A percentile compares a stretch with the other conserved stretches of the same genome.
Evolutionary conservation across 2,888 invertebrate species (phyloP).

Genomic region (Ichneumon xanthorius): DNA sequence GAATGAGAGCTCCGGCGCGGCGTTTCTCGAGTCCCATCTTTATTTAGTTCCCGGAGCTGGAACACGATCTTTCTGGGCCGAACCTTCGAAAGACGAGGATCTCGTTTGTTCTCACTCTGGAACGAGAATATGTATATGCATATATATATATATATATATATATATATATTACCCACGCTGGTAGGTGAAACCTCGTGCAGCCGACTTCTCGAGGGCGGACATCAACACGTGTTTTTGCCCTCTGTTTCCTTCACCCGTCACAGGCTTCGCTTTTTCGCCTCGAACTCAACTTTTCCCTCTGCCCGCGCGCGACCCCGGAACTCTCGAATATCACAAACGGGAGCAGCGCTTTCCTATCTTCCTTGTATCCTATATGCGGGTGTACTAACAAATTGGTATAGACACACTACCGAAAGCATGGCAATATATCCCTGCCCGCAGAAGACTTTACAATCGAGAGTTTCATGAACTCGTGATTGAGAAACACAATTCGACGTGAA

Average conservation of each 20-base stretch:
- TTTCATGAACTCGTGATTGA: conserved; percentile 50
- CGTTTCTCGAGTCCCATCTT: not conserved
- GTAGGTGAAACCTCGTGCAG: conserved; percentile 5
- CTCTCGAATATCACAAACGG: conserved; percentile 58
- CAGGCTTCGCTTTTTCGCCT: conserved; percentile 12
- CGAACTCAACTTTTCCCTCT: conserved; percentile 21
- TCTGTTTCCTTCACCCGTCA: conserved; percentile 10
- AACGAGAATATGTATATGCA: not conserved
- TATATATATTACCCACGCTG: not conserved
- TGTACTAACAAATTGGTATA: conserved; percentile 58
- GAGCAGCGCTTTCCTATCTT: conserved; percentile 47
- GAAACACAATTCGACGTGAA: conserved; percentile 37
- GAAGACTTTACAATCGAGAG: conserved; percentile 28
- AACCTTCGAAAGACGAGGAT: not conserved
- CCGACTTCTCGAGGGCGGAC: conserved; percentile 30
- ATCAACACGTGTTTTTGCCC: conserved; percentile 55
- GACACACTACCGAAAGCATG: conserved; percentile 18
- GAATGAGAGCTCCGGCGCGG: not conserved
- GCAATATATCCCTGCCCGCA: conserved; percentile 7
- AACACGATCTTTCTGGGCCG: conserved; percentile 1
- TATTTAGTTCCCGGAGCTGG: not conserved
- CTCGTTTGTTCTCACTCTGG: not conserved
- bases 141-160: not conserved
- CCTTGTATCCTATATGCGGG: conserved; percentile 56
- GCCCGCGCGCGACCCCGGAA: conserved; percentile 46